phyloP scores from a whole-genome alignment of 2,888 invertebrate genomes.

The Limulus polyphemus region DNA sequence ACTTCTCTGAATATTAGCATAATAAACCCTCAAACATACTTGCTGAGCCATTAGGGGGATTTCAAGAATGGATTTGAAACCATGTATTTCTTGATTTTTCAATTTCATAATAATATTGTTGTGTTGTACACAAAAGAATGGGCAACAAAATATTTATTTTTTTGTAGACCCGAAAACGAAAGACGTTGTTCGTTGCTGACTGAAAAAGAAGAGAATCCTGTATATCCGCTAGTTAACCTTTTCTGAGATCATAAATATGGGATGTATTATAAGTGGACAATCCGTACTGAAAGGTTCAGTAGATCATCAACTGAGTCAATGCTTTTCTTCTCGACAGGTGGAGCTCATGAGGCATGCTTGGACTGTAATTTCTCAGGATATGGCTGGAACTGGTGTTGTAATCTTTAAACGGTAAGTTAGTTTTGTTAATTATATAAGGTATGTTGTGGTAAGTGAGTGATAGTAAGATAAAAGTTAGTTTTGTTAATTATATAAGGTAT shows the following conservation, averaged over 20 bases:
- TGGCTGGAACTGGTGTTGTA: constrained; percentile 6
- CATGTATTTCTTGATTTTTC: too few species aligned
- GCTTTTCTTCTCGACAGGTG: constrained; percentile 5
- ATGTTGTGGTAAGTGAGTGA: background rate
- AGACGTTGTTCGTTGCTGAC: too few species aligned
- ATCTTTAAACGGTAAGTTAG: constrained; percentile 8
- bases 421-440: background rate
- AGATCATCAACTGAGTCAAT: constrained; percentile 8
- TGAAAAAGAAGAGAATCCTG: too few species aligned
- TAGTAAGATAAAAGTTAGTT: background rate
- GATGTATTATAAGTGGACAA: constrained; percentile 6
- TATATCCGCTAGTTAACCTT: background rate
- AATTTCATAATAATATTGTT: too few species aligned
- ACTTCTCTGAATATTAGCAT: too few species aligned
- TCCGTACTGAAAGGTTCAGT: constrained; percentile 7
- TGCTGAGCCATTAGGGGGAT: too few species aligned
- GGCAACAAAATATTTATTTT: too few species aligned
- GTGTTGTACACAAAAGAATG: too few species aligned
- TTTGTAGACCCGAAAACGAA: too few species aligned
- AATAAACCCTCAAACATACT: too few species aligned
- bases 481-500: background rate
- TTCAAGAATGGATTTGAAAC: too few species aligned
- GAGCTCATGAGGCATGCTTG: constrained; percentile 8
- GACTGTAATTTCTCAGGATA: constrained; percentile 6
- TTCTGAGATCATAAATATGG: constrained; percentile 4